phyloP scores from a whole-genome alignment of 2,888 invertebrate species.

The Agrotis clavis region DNA sequence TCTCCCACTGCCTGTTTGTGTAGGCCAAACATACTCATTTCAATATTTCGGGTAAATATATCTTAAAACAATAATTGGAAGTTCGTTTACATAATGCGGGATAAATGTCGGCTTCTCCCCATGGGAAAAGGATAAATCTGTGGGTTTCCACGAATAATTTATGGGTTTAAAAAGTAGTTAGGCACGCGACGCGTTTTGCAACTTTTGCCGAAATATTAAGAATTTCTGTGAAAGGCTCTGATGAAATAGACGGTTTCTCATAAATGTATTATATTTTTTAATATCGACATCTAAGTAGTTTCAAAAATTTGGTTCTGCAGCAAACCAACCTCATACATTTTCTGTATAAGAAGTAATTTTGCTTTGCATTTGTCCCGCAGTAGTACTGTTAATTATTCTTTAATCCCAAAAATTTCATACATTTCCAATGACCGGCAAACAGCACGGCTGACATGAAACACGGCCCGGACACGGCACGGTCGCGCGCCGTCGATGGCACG shows the following conservation, averaged over 20 bases:
- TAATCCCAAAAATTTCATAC: neutral
- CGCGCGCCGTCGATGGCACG: conserved; percentile 47
- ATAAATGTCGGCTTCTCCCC: neutral
- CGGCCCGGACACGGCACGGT: conserved; percentile 16
- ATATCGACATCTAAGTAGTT: neutral
- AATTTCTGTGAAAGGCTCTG: neutral
- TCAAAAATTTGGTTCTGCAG: no score
- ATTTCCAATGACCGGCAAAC: conserved; percentile 20
- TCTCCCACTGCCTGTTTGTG: conserved; percentile 48
- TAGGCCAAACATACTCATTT: conserved; percentile 50
- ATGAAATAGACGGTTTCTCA: neutral
- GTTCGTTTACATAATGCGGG: conserved; percentile 21
- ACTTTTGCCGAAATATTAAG: neutral
- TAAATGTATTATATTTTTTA: neutral
- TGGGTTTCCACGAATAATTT: neutral
- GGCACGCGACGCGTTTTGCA: neutral
- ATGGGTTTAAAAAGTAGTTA: neutral
- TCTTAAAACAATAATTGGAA: conserved; percentile 1
- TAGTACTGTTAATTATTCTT: neutral
- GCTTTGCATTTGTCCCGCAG: no score
- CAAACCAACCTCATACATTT: neutral
- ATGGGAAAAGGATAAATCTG: neutral
- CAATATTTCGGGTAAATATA: conserved; percentile 24
- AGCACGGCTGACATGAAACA: conserved; percentile 14
- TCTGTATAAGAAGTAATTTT: neutral